Base-by-base conservation (phyloP, 2,113 vertebrate species). In the Lepisosteus osseus region DNA sequence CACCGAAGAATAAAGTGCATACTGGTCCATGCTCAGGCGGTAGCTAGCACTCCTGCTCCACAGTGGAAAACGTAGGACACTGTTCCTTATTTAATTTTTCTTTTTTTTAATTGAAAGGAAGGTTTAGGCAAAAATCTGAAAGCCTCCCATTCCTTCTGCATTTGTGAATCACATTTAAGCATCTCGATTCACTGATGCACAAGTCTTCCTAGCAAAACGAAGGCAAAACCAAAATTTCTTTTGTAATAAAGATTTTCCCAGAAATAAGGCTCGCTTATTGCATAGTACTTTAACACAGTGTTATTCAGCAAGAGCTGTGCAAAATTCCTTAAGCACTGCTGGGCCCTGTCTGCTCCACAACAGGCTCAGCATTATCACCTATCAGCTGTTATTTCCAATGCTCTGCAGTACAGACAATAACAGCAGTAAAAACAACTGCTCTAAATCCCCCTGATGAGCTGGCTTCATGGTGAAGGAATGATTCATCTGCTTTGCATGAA, bases 271-370 rank as follows among this genome's bases (percentile, higher is more conserved):
- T 77, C 78, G 80, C 85, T 74, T 76, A 83, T 91, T 92, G 89
- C 90, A 92, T 91, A 92, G 89, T 91, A 86, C 77, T 82, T 89
- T 70, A 81, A 79, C 79, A 85, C 82, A 86, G 87, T 80, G 80
- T 76, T 77, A 76, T 72, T 78, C 78, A 69, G 84, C 79, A 77
- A 79, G 72, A 82, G 78, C 83, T 89, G 84, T 87, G 84, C 84
- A 88, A 84, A 73, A 72, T 82, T 85, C 77, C 77, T 79, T 79
- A 40, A 76, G 79, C 78, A 59, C 41, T 68, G 83, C 78, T 83
- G 78, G 83, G 81, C 79, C 77, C 29, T 4, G 17, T 2, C 44
- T 44, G 59, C 41, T 42, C 45, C 14, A 29, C 0, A 51, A 29
- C n/a, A 13, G 0, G 11, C 14, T 6, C 40, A 15, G 11, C 17